A percentile compares a stretch with the other conserved stretches of the same genome.
Evolutionary conservation across 2,797 vertebrate species (phyloP).

Genomic region (Mus spretus): DNA sequence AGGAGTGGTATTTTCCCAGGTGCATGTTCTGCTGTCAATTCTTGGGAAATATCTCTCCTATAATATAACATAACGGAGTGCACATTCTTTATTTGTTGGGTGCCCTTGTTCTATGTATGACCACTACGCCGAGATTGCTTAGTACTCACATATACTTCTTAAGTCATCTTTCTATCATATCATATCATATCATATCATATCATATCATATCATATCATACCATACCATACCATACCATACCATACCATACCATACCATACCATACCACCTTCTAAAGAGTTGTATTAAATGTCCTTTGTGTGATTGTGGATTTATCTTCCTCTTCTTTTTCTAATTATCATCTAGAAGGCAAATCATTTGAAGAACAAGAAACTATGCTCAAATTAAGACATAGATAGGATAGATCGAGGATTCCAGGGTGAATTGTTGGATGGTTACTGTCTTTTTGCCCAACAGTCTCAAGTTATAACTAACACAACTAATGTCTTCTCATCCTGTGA

Average conservation of each 20-base stretch:
- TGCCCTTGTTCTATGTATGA: not conserved
- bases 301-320: not conserved
- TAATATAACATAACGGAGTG: not conserved
- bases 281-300: not conserved
- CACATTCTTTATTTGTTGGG: not conserved
- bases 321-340: not conserved
- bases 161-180: not conserved
- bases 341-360: not conserved
- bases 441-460: not conserved
- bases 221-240: not conserved
- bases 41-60: not conserved
- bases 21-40: not conserved
- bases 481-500: not conserved
- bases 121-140: not conserved
- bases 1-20: not conserved
- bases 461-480: not conserved
- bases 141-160: not conserved
- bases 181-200: not conserved
- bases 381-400: slow-evolving; percentile 29
- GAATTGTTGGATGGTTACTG: not conserved
- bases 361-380: slow-evolving; percentile 27
- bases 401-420: not conserved
- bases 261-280: not conserved
- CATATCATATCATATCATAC: not conserved
- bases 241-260: not conserved